Evolutionary conservation across 2,113 vertebrate genomes (phyloP), one percentile per base, ranked within the genome.

Genomic region (Malurus cyaneus): DNA sequence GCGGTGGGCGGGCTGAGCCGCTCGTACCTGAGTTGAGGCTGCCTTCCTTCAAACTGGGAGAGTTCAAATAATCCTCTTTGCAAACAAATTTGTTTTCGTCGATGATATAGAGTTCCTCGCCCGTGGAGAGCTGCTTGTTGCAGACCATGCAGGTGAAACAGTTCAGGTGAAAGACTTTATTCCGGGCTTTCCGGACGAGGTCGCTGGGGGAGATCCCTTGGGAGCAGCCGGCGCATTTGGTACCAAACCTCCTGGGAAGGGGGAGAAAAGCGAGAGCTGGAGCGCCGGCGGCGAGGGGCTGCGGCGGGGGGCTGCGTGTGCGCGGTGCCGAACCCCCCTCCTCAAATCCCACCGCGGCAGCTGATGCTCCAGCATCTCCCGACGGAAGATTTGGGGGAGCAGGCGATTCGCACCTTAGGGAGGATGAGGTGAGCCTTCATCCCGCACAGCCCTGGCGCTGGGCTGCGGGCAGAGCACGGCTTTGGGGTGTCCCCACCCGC

Each of bases 111-210:
- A 99, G 98, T 85, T 99, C 99, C 98, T 99, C 99, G 28, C 99
- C 99, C 19, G 99, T 99, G 96, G 99, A 99, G 93, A 99, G 98
- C 98, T 99, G 99, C 96, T 99, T 99, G 98, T 99, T 99, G 94
- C 99, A 99, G 86, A 99, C 99, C 99, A 99, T 99, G 98, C 99
- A 99, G 83, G 99, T 99, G 97, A 99, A 99, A 96, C 99, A 99
- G 98, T 99, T 99, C 95, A 99, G 98, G 85, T 99, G 99, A 77
- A 99, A 99, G 85, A 99, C 99, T 97, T 99, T 99, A 95, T 98
- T 98, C 81, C 99, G 98, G 6, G 99, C 99, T 97, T 99, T 99
- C n/a, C 99, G 98, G 52, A 99, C 99, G 81, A 99, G 97, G 98
- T 99, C 99, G 66, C 98, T 99, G 19, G 99, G 99, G 5, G 99